Evolutionary conservation across 2,888 invertebrate species (phyloP), one percentile per base, ranked within the genome.

Genomic region (Synanthedon tipuliformis): DNA sequence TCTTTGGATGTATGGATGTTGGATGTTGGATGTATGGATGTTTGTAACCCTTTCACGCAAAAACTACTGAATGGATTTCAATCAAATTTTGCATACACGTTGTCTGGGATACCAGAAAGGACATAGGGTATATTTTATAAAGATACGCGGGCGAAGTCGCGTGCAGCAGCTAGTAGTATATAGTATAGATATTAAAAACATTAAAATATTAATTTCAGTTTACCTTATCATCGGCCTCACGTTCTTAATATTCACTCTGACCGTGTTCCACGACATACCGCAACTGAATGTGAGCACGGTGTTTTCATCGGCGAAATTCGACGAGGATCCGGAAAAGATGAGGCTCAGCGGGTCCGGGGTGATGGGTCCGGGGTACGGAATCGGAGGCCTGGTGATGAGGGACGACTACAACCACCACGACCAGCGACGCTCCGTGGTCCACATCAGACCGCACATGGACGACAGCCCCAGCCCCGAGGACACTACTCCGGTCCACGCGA

Each of bases 251-350:
- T 88, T 95, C 63, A 90, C 93, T 12, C 81, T 96, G 68, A 93
- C 94, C 2, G 92, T 95, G 27, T 93, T 95, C 83, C 95, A 95
- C 81, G 95, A 95, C 75, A 94, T 96, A 62, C 96, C 96, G 4
- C 94, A 96, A 82, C 88, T 96, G 63, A 95, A 96, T 79, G 81
- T 96, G 55, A 94, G 94, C 60, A 89, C 92, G 56, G 90, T 94
- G 49, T 95, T 95, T 78, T 91, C 93, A 51, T 88, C 92, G 58
- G 89, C 91, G 57, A 85, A 88, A 59, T 82, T 87, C 1, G 79
- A 84, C 57, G 86, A 76, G 23, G 92, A 92, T 67, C 90, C 92
- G 0, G 93, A 93, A 74, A 92, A 92, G 75, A 89, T 92, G 69
- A 88, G 91, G 5, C 81, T 93, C 41, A 90, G 92, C 51, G 88